Evolutionary conservation across 2,113 vertebrate genomes (phyloP).

Genomic region (Pogonocichla stellata): DNA sequence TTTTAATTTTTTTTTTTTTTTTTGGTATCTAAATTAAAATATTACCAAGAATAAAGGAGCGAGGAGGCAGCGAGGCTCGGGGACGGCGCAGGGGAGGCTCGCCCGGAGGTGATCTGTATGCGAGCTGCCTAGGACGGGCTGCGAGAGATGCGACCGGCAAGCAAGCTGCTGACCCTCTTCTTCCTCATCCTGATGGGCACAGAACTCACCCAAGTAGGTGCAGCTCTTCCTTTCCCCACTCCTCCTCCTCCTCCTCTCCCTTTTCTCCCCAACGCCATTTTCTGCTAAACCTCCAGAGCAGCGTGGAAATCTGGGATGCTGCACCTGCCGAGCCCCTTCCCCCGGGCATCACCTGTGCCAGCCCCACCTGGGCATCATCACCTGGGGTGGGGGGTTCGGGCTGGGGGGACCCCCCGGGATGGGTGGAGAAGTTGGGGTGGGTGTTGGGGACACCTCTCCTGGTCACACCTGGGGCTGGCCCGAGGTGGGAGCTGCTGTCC

Average conservation of each 20-base stretch:
- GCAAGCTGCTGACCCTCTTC: slow-evolving; percentile 90
- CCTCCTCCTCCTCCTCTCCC: neutral
- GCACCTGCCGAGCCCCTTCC: neutral
- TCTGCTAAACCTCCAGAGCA: slow-evolving; percentile 36
- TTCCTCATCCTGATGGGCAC: slow-evolving; percentile 94
- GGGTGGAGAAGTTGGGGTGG: neutral
- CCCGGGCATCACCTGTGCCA: neutral
- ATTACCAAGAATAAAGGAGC: slow-evolving; percentile 32
- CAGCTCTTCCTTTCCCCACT: neutral
- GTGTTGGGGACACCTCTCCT: neutral
- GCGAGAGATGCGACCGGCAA: slow-evolving; percentile 90
- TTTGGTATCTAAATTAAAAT: neutral
- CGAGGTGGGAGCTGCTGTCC: neutral
- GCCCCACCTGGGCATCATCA: neutral
- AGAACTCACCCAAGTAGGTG: slow-evolving; percentile 97
- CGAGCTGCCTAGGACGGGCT: slow-evolving; percentile 78
- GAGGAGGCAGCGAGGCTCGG: slow-evolving; percentile 10
- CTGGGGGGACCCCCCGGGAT: neutral
- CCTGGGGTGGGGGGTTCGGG: no score
- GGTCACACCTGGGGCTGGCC: neutral
- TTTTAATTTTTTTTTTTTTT: neutral
- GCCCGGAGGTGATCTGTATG: slow-evolving; percentile 73
- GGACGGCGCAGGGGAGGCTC: slow-evolving; percentile 32
- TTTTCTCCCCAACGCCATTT: slow-evolving; percentile 76
- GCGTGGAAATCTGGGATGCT: neutral